These are phyloP conservation scores for Hyles lineata DNA, from an alignment of 2,888 invertebrate species.

Conservation along the genomic window DNA sequence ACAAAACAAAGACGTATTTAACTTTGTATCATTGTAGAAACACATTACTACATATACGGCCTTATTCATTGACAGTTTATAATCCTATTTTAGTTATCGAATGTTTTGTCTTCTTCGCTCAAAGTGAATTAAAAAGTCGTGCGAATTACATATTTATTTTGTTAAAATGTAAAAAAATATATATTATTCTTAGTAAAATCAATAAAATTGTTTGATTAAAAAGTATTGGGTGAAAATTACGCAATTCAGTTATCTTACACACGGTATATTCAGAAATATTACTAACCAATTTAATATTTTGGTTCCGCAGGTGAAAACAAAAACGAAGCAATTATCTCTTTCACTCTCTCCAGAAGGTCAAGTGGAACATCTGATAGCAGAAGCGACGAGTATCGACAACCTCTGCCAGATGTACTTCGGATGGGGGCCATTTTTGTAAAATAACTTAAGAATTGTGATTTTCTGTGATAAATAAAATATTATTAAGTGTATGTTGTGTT, in stretches of 20 bases:
- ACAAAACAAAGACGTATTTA: not conserved
- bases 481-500: not conserved
- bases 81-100: too few species aligned
- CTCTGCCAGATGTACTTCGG: constrained; percentile 98
- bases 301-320: constrained; percentile 82
- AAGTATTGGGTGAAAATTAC: too few species aligned
- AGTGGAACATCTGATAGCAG: constrained; percentile 95
- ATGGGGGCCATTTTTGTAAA: constrained; percentile 95
- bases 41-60: too few species aligned
- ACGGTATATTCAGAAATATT: not conserved
- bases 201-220: too few species aligned
- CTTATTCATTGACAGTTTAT: too few species aligned
- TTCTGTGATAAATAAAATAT: constrained; percentile 6
- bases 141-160: too few species aligned
- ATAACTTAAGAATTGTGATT: not conserved
- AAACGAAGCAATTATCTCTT: constrained; percentile 86
- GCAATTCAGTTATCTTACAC: not conserved
- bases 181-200: too few species aligned
- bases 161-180: too few species aligned
- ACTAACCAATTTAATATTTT: constrained; percentile 1
- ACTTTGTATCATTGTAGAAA: not conserved
- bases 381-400: constrained; percentile 95
- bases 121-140: too few species aligned
- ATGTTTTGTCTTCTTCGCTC: too few species aligned
- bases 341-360: constrained; percentile 97